Conservation (phyloP, 37 sponge, comb jelly and placozoan species). For the Corticium candelabrum region DNA sequence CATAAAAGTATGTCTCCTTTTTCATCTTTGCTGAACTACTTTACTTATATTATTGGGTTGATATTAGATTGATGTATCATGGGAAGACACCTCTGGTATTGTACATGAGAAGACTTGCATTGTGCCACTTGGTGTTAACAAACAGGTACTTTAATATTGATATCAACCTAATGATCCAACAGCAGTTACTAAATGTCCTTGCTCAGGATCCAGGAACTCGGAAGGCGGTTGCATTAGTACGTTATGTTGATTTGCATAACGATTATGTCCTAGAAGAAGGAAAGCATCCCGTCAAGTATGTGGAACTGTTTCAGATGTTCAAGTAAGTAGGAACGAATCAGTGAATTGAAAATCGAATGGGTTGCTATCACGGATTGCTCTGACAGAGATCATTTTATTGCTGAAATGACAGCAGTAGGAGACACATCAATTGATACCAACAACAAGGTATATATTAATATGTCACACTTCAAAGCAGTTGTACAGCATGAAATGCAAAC, state of each 20-base stretch:
- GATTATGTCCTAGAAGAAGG: conserved; percentile 32
- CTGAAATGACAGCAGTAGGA: conserved; percentile 22
- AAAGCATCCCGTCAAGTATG: conserved; percentile 10
- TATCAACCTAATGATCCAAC: too few species aligned
- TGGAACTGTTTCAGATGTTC: conserved; percentile 34
- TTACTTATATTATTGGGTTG: neutral
- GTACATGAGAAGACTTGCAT: too few species aligned
- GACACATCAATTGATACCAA: conserved; percentile 16
- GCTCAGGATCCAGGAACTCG: conserved; percentile 20
- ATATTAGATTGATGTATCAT: conserved; percentile 19
- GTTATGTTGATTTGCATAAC: conserved; percentile 39
- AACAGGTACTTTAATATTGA: too few species aligned
- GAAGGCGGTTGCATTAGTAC: conserved; percentile 29
- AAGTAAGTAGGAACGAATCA: neutral
- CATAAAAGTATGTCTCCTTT: too few species aligned
- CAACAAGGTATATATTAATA: conserved; percentile 1
- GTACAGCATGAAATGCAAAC: too few species aligned
- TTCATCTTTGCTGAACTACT: neutral
- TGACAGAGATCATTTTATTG: conserved; percentile 12
- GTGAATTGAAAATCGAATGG: neutral
- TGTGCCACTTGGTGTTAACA: too few species aligned
- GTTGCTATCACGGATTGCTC: neutral
- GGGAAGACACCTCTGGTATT: neutral
- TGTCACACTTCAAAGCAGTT: too few species aligned
- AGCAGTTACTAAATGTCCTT: too few species aligned